phyloP scores from a whole-genome alignment of 2,888 invertebrate genomes.

The Calameuta idolon region DNA sequence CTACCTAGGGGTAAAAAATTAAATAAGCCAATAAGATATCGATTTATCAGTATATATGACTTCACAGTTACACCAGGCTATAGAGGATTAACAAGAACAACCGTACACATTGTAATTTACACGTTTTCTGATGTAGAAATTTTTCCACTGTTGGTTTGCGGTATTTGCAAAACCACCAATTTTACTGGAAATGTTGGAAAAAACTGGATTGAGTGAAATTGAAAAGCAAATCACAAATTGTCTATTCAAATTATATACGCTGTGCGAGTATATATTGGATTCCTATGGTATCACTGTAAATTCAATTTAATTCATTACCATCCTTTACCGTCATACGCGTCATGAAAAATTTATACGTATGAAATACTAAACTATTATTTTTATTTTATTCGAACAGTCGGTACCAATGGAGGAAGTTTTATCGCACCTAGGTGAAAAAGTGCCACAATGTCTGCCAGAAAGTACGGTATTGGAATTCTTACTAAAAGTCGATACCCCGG shows the following conservation, averaged over 20 bases:
- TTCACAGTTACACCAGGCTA: too few relatives aligned
- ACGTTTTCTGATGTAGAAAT: not conserved
- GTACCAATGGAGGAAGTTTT: conserved; percentile 30
- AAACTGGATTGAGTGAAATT: conserved; percentile 32
- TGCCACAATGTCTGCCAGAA: conserved; percentile 45
- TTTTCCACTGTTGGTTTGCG: not conserved
- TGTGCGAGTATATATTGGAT: conserved; percentile 43
- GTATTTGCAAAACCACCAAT: conserved; percentile 36
- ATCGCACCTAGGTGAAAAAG: conserved; percentile 27
- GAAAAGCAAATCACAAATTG: conserved; percentile 40
- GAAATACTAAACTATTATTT: not conserved
- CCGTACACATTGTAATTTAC: not conserved
- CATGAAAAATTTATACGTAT: not conserved
- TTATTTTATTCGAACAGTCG: conserved; percentile 29
- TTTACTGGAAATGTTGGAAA: conserved; percentile 38
- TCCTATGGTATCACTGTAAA: conserved; percentile 5
- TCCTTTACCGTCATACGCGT: not conserved
- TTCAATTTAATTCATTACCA: not conserved
- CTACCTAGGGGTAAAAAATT: too few relatives aligned
- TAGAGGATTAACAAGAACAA: not conserved
- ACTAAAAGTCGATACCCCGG: conserved; percentile 32
- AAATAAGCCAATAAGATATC: too few relatives aligned
- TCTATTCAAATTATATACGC: conserved; percentile 42
- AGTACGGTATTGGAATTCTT: conserved; percentile 47
- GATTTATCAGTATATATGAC: too few relatives aligned